phyloP scores from a whole-genome alignment of 2,888 invertebrate species.

The Spisula subtruncata region DNA sequence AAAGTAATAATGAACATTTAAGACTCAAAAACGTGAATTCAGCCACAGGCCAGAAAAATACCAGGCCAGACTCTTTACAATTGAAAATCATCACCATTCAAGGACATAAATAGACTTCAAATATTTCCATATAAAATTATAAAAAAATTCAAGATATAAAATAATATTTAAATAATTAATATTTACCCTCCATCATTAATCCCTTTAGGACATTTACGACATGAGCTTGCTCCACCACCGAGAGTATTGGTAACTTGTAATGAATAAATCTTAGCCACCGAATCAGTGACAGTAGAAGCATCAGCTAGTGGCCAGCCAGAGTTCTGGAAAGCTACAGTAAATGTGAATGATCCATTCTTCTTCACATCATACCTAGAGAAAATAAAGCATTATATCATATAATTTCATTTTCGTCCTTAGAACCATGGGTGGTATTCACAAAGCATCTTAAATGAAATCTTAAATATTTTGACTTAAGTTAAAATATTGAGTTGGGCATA shows the following conservation, averaged over 20 bases:
- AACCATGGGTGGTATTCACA: too few species aligned
- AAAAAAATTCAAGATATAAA: background rate
- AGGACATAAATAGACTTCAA: too few species aligned
- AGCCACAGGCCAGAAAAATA: too few species aligned
- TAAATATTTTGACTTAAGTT: too few species aligned
- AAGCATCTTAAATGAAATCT: too few species aligned
- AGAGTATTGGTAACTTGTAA: conserved; percentile 89
- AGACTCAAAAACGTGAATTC: too few species aligned
- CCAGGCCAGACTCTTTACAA: too few species aligned
- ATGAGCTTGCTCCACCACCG: conserved; percentile 89
- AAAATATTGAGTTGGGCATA: too few species aligned
- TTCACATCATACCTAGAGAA: conserved; percentile 83
- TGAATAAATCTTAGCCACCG: conserved; percentile 89
- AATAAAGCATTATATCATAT: background rate
- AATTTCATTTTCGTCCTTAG: too few species aligned
- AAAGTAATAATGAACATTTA: too few species aligned
- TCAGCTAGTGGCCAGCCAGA: conserved; percentile 58
- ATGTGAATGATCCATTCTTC: conserved; percentile 87
- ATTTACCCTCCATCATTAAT: conserved; percentile 78
- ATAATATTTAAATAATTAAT: background rate
- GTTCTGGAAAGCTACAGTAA: conserved; percentile 89
- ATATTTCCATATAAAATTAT: too few species aligned
- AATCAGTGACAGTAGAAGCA: conserved; percentile 74
- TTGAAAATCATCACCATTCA: too few species aligned
- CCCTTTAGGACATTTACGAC: conserved; percentile 88